phyloP scores from a whole-genome alignment of 2,113 vertebrate species.

The Ochotona curzoniae region DNA sequence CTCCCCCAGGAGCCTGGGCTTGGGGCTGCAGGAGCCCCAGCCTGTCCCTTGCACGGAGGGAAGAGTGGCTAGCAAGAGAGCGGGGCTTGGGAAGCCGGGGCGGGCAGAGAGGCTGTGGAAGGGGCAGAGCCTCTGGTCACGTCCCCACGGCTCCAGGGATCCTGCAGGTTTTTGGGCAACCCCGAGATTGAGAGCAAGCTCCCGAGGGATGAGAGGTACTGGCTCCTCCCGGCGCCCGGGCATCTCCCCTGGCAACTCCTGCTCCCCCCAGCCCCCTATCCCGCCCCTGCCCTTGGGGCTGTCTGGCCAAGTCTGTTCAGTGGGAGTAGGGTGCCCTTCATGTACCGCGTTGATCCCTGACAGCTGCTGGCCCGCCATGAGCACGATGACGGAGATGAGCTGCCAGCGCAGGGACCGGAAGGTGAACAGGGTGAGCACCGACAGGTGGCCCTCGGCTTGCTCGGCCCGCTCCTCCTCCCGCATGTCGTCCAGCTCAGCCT shows the following conservation, averaged over 20 bases:
- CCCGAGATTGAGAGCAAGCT: no score
- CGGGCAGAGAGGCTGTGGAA: accelerated
- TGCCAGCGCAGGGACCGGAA: conserved; percentile 89
- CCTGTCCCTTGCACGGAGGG: no score
- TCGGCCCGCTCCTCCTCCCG: conserved; percentile 86
- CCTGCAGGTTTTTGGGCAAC: no score
- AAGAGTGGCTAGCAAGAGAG: neutral
- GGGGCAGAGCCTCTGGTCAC: neutral
- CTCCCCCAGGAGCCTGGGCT: neutral
- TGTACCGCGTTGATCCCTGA: conserved; percentile 89
- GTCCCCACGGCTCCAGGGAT: no score
- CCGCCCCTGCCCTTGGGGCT: no score
- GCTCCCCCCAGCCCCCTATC: no score
- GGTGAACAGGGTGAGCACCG: conserved; percentile 85
- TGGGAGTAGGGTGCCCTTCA: no score
- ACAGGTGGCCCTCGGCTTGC: conserved; percentile 84
- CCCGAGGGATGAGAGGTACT: no score
- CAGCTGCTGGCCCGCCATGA: conserved; percentile 92
- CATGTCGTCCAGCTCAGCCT: conserved; percentile 88
- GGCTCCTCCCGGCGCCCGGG: no score
- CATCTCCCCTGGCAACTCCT: no score
- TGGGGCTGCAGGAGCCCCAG: neutral
- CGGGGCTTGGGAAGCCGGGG: neutral
- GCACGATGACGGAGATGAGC: conserved; percentile 86
- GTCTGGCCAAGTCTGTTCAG: no score